A percentile compares a stretch with the other conserved stretches of the same genome.
These are phyloP conservation scores for Melinaea menophilus DNA, from an alignment of 2,888 invertebrate species.

Conservation along the genomic window DNA sequence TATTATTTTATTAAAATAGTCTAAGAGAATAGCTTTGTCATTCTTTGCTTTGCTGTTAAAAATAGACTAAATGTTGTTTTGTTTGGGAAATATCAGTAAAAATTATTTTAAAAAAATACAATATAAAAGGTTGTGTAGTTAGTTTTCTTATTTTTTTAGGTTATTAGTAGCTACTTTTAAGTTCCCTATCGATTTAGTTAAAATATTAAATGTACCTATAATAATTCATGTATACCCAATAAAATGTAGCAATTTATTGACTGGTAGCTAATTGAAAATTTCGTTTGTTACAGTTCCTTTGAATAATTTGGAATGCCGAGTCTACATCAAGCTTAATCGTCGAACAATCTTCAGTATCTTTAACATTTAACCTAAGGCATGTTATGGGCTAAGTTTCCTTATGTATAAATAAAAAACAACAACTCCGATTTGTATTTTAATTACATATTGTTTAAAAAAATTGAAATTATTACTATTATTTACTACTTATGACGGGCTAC, in stretches of 20 bases:
- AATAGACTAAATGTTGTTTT: too few relatives aligned
- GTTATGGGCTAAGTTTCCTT: conserved; percentile 68
- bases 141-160: too few relatives aligned
- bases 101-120: too few relatives aligned
- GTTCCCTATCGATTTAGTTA: too few relatives aligned
- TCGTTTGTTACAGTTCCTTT: conserved; percentile 63
- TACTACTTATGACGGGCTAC: conserved; percentile 80
- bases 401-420: conserved; percentile 58
- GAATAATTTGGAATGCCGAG: conserved; percentile 52
- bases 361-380: conserved; percentile 75
- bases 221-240: too few relatives aligned
- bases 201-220: too few relatives aligned
- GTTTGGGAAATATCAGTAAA: too few relatives aligned
- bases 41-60: too few relatives aligned
- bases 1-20: too few relatives aligned
- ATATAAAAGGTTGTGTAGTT: too few relatives aligned
- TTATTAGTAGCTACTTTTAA: too few relatives aligned
- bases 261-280: not conserved
- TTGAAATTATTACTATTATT: conserved; percentile 29
- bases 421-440: conserved; percentile 39
- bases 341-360: conserved; percentile 77
- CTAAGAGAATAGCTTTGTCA: too few relatives aligned
- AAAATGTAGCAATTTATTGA: not conserved
- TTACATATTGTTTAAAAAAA: conserved; percentile 15
- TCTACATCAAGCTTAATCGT: conserved; percentile 58